phyloP scores from a whole-genome alignment of 2,888 invertebrate genomes.

The Drosophila quinaria region DNA sequence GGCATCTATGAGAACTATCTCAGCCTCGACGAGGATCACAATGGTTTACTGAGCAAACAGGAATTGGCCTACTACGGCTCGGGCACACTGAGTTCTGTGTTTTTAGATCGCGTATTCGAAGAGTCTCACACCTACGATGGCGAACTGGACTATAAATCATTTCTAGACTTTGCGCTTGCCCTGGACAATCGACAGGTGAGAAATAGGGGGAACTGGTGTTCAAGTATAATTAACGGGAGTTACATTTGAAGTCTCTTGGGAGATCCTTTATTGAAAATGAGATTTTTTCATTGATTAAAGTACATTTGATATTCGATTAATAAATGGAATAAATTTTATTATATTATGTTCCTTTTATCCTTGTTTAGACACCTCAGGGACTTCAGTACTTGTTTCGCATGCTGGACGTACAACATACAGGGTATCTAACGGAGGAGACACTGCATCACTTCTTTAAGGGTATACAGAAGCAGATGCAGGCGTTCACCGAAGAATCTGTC shows the following conservation, averaged over 20 bases:
- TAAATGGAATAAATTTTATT: too few relatives aligned
- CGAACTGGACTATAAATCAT: conserved; percentile 99
- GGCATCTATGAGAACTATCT: conserved; percentile 97
- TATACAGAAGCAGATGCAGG: conserved; percentile 95
- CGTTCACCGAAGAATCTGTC: conserved; percentile 95
- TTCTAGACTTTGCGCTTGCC: conserved; percentile 96
- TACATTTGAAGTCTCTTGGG: too few relatives aligned
- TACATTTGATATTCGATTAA: background rate
- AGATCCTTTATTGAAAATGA: too few relatives aligned
- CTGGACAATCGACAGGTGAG: conserved; percentile 94
- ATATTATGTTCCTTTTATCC: too few relatives aligned
- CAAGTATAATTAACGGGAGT: background rate
- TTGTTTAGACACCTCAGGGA: conserved; percentile 89
- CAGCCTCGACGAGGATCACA: conserved; percentile 96
- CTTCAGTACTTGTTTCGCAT: conserved; percentile 96
- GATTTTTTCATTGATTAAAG: too few relatives aligned
- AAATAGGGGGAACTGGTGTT: background rate
- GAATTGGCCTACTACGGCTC: conserved; percentile 96
- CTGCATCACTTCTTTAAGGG: conserved; percentile 97
- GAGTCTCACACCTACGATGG: conserved; percentile 97
- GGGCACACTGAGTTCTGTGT: conserved; percentile 95
- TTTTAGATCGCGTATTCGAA: conserved; percentile 96
- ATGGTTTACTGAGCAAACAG: conserved; percentile 97
- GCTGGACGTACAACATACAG: conserved; percentile 94
- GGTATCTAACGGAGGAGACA: conserved; percentile 95